Conservation (phyloP, 2,797 vertebrate species). For the Cossypha niveicapilla region DNA sequence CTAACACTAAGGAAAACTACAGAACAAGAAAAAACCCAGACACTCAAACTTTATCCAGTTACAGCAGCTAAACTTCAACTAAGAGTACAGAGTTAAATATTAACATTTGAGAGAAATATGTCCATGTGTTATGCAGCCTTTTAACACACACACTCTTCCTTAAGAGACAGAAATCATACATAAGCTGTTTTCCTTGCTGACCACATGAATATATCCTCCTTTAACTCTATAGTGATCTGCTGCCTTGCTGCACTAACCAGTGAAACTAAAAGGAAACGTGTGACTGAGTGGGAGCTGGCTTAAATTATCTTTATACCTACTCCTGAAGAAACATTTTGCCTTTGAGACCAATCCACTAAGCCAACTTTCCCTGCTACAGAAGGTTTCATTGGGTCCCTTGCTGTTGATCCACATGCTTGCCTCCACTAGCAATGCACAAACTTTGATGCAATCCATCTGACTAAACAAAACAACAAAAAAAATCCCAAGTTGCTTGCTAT, state of each 20-base stretch:
- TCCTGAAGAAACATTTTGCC: constrained; percentile 25
- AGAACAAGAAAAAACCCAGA: background rate
- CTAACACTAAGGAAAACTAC: background rate
- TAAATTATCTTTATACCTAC: background rate
- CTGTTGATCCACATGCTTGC: constrained; percentile 7
- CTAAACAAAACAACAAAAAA: background rate
- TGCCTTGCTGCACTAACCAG: background rate
- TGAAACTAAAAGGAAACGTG: background rate
- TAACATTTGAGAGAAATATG: background rate
- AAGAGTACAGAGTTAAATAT: constrained; percentile 9
- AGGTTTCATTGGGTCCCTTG: constrained; percentile 15
- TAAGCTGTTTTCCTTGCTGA: background rate
- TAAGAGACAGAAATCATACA: background rate
- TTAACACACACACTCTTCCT: background rate
- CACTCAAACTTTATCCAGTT: background rate
- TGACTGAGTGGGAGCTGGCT: background rate
- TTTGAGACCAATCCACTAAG: background rate
- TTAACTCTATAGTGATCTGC: background rate
- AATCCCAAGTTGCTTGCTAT: background rate
- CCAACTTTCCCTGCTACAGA: background rate
- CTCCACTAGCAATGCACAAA: background rate
- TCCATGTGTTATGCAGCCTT: background rate
- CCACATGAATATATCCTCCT: background rate
- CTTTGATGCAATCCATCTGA: constrained; percentile 3
- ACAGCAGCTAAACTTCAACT: background rate